phyloP scores from a whole-genome alignment of 2,113 vertebrate species.

The Ceuthmochares aereus region DNA sequence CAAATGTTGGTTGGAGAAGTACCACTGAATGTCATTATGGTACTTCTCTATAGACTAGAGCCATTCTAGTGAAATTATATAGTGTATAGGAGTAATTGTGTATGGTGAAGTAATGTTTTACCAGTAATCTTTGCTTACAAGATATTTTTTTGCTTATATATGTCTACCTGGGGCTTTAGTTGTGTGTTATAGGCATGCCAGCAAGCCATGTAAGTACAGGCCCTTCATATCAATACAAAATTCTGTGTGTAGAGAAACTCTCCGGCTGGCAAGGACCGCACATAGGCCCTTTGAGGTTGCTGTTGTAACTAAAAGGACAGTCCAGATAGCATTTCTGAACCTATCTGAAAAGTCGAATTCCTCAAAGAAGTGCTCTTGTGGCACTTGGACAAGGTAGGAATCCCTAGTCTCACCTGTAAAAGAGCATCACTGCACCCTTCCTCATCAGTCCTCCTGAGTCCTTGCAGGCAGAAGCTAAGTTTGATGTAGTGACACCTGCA shows the following conservation, averaged over 20 bases:
- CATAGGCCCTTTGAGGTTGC: background rate
- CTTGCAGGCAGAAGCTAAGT: background rate
- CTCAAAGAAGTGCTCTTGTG: background rate
- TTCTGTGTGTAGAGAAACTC: background rate
- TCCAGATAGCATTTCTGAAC: background rate
- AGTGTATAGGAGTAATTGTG: background rate
- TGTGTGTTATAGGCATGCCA: accelerated
- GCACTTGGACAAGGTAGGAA: background rate
- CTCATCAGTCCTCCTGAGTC: background rate
- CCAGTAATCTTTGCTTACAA: background rate
- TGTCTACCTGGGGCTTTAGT: background rate
- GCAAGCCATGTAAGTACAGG: background rate
- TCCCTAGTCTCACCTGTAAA: background rate
- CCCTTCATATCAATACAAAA: background rate
- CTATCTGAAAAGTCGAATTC: background rate
- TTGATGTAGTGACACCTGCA: background rate
- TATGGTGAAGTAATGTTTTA: background rate
- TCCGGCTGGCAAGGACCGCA: background rate
- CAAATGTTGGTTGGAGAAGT: background rate
- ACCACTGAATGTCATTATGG: background rate
- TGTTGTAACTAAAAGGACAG: background rate
- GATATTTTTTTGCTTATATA: background rate
- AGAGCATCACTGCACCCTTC: background rate
- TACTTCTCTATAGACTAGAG: background rate
- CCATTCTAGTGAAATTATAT: background rate